Evolutionary conservation across 92 coral and sea anemone species (phyloP).

Genomic region (Isaurus tuberculatus): DNA sequence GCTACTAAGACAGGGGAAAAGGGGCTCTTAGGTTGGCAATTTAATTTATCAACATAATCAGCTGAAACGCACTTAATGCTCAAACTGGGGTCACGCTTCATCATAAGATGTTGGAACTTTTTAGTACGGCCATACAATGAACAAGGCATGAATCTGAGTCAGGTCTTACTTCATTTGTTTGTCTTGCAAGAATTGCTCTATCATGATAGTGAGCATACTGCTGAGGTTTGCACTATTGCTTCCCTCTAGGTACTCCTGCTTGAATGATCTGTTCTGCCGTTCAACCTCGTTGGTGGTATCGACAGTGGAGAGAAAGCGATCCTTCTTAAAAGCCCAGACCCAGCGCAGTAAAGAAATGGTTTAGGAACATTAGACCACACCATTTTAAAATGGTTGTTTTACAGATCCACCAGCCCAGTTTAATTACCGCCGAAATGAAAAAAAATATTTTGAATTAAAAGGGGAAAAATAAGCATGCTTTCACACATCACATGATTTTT

Average conservation of each 20-base stretch:
- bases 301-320: conserved; percentile 15
- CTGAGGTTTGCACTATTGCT: conserved; percentile 36
- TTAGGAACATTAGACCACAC: not conserved
- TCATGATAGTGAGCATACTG: conserved; percentile 40
- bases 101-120: no score
- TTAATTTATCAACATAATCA: no score
- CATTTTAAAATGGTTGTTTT: not conserved
- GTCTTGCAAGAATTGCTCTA: conserved; percentile 38
- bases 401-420: not conserved
- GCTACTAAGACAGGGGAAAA: no score
- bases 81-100: no score
- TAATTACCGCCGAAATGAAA: not conserved
- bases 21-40: no score
- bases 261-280: conserved; percentile 52
- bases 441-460: no score
- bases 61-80: no score
- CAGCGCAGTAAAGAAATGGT: conserved; percentile 38
- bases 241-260: conserved; percentile 46
- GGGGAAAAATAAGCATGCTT: no score
- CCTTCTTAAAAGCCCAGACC: conserved; percentile 54
- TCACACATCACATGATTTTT: no score
- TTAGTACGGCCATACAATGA: no score
- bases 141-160: no score
- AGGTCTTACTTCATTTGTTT: conserved; percentile 12
- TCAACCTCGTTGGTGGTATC: conserved; percentile 51